Conservation (phyloP, 2,797 vertebrate genomes). For the Natrix natrix region DNA sequence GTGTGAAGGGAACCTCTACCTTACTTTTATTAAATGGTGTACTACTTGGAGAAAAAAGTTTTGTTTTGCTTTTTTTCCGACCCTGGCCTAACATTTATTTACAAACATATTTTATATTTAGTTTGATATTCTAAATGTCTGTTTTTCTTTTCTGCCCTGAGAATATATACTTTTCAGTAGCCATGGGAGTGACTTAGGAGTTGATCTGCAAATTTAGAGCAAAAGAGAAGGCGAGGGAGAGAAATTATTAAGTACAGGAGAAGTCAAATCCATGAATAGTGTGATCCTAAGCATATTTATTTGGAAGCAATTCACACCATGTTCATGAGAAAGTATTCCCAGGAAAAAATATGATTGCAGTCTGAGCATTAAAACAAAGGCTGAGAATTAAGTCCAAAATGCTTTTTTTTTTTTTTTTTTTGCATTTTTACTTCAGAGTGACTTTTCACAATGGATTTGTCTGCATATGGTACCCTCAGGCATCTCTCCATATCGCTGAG, state of each 20-base stretch:
- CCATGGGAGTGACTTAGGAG: neutral
- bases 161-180: neutral
- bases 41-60: neutral
- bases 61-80: neutral
- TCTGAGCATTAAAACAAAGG: neutral
- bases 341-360: neutral
- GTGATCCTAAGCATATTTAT: neutral
- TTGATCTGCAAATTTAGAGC: neutral
- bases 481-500: neutral
- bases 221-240: neutral
- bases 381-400: neutral
- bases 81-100: neutral
- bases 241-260: neutral
- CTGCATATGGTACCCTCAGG: neutral
- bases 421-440: neutral
- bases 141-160: neutral
- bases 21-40: neutral
- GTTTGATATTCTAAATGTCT: neutral
- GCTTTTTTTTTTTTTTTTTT: neutral
- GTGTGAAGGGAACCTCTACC: no score
- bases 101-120: neutral
- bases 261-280: neutral
- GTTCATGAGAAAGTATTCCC: neutral
- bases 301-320: neutral
- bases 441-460: neutral